Conservation (phyloP, 2,113 vertebrate genomes). For the crab-eating macaque (Macaca fascicularis) region T2T-MFA8v1.1 NC_088390.1:43909001-43909500, state of each 20-base stretch:
- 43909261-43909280: neutral
- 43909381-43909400: neutral
- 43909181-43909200: too few relatives aligned
- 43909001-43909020: neutral
- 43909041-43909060: neutral
- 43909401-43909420: neutral
- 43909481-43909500: too few relatives aligned
- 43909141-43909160: too few relatives aligned
- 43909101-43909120: too few relatives aligned
- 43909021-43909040: neutral
- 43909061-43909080: neutral
- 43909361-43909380: neutral
- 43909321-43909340: neutral
- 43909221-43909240: too few relatives aligned
- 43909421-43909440: neutral
- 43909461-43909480: neutral
- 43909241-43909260: neutral
- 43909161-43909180: too few relatives aligned
- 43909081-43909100: too few relatives aligned
- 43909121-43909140: too few relatives aligned
- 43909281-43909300: neutral
- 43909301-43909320: neutral
- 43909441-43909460: neutral
- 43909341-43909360: constrained; percentile 46
- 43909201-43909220: too few relatives aligned